A percentile compares a stretch with the other conserved stretches of the same genome.
phyloP scores from a whole-genome alignment of 2,888 invertebrate species.

The Geotrupes spiniger region DNA sequence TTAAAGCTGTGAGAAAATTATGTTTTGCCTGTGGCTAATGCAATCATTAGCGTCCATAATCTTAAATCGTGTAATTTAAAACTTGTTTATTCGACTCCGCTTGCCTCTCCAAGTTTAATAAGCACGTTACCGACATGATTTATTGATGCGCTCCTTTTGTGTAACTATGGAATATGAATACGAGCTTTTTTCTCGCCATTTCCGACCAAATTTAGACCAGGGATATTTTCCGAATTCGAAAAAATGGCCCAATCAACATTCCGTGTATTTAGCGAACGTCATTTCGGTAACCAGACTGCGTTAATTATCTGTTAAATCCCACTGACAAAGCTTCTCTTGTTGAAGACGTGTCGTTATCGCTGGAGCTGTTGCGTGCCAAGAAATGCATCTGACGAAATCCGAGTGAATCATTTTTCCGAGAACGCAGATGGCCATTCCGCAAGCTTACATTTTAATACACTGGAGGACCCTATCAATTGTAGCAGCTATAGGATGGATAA shows the following conservation, averaged over 20 bases:
- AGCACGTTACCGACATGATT: too few relatives aligned
- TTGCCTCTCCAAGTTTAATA: not conserved
- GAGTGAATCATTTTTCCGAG: constrained; percentile 3
- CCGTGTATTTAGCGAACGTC: too few relatives aligned
- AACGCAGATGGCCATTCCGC: not conserved
- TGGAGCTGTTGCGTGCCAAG: too few relatives aligned
- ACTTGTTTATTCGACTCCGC: constrained; percentile 4
- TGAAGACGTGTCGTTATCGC: too few relatives aligned
- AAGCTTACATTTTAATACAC: constrained; percentile 3
- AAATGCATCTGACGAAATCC: not conserved
- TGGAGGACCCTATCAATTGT: not conserved
- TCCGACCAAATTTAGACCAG: not conserved
- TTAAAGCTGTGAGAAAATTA: constrained; percentile 15
- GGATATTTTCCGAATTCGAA: too few relatives aligned
- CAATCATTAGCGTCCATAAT: constrained; percentile 4
- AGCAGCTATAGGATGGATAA: not conserved
- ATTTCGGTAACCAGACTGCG: too few relatives aligned
- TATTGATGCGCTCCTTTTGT: too few relatives aligned
- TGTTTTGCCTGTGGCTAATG: not conserved
- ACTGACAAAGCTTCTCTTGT: too few relatives aligned
- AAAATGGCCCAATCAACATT: too few relatives aligned
- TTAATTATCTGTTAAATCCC: too few relatives aligned
- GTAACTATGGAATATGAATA: too few relatives aligned
- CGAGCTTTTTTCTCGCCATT: not conserved
- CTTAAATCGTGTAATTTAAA: constrained; percentile 4